Conservation (phyloP, 2,888 invertebrate genomes). For the Drosophila lutescens region DNA sequence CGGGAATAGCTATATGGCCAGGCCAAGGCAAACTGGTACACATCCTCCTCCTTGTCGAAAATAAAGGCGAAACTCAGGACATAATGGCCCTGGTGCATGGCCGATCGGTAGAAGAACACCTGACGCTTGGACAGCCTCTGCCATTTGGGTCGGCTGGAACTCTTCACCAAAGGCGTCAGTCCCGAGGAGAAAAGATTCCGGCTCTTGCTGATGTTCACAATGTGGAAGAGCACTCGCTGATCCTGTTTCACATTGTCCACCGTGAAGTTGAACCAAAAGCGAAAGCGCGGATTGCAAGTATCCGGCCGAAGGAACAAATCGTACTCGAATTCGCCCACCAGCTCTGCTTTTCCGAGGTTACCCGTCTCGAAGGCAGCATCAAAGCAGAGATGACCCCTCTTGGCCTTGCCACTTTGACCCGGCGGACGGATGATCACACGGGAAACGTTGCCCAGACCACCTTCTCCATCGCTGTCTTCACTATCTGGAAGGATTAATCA, state of each 20-base stretch:
- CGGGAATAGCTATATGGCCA: conserved; percentile 98
- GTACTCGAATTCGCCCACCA: conserved; percentile 97
- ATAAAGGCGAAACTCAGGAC: conserved; percentile 97
- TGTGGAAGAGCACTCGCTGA: conserved; percentile 97
- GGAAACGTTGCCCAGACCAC: conserved; percentile 96
- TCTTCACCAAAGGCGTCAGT: conserved; percentile 97
- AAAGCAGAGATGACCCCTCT: conserved; percentile 97
- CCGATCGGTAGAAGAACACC: conserved; percentile 96
- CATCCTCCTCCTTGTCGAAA: conserved; percentile 97
- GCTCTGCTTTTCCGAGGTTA: conserved; percentile 97
- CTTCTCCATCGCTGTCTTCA: conserved; percentile 96
- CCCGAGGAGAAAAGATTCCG: conserved; percentile 94
- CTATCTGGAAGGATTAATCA: conserved; percentile 87
- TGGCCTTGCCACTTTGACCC: conserved; percentile 97
- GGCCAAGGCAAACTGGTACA: conserved; percentile 96
- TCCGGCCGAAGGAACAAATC: conserved; percentile 98
- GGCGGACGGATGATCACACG: conserved; percentile 94
- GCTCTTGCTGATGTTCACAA: conserved; percentile 97
- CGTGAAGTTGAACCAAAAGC: conserved; percentile 99
- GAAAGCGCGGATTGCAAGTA: conserved; percentile 95
- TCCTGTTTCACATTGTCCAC: conserved; percentile 97
- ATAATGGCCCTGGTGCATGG: conserved; percentile 94
- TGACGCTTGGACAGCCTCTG: conserved; percentile 91
- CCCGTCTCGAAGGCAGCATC: conserved; percentile 99
- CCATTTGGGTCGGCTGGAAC: conserved; percentile 96